Evolutionary conservation across 1,140 invertebrate species (phyloP), one percentile per base, ranked within the genome.

Genomic region (Pomacea maculata): DNA sequence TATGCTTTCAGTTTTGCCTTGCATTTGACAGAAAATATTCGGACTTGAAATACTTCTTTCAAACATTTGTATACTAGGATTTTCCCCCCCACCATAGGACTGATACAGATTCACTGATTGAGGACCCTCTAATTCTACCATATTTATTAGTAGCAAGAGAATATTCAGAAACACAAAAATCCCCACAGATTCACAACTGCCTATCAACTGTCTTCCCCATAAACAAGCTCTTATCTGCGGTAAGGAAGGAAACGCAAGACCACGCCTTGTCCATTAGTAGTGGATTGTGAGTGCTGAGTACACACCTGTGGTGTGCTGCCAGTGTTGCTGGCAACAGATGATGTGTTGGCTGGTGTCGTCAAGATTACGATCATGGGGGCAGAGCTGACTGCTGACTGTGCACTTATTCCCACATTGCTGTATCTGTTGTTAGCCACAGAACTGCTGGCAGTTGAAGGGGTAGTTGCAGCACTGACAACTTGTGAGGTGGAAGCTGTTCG

Each of bases 181-280:
- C 67, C 21, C 2, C 29, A 25, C 10, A 70, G 29, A 25, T 70
- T 11, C 12, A 14, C 12, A 25, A 70, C 21, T 25, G 67, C 67
- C 67, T 17, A 25, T 11, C 21, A 34, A n/a, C 34, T 45, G 34
- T 45, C 57, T 61, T 61, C 57, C 57, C 57, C 57, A 61, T 8
- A 61, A 61, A 17, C 57, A 61, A 11, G 12, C 3, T 34, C 19
- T 63, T 77, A 77, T 78, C 77, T 78, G 77, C 77, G 77, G 15
- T 70, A 78, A 7, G 77, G 77, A 54, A 78, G 77, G 67, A 78
- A 78, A 54, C 77, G 77, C 67, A 78, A 54, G 15, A 78, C 77
- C 67, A 78, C 77, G 70, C 77, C 77, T 70, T 78, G 77, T 54
- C 77, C 77, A 29, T 54, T 78, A 54, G 34, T 70, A 14, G 67